Conservation (phyloP, 2,113 vertebrate species). For the Heterotilapia buettikoferi region DNA sequence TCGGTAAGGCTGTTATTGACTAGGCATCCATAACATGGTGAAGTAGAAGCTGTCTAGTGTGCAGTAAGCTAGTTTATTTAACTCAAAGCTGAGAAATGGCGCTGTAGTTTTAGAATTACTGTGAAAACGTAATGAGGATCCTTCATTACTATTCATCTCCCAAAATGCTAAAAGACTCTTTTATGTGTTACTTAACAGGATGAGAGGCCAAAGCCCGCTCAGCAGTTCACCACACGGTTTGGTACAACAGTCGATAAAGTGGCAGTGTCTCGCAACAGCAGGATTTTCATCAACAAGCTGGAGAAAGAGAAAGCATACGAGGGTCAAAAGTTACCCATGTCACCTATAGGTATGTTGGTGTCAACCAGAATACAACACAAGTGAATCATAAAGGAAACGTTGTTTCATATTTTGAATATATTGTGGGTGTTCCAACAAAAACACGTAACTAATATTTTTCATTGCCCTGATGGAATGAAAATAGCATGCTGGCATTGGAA, state of each 20-base stretch:
- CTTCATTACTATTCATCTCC: not conserved
- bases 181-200: conserved; percentile 64
- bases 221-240: conserved; percentile 60
- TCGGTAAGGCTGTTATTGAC: conserved; percentile 56
- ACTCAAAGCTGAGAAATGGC: not conserved
- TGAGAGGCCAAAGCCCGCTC: conserved; percentile 60
- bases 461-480: not conserved
- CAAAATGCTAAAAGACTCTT: not conserved
- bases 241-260: conserved; percentile 69
- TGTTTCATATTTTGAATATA: not conserved
- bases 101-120: not conserved
- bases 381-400: not conserved
- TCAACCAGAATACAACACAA: not conserved
- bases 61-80: not conserved
- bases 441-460: not conserved
- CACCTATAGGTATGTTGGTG: conserved; percentile 75
- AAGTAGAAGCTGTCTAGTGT: not conserved
- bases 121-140: not conserved
- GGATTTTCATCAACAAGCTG: conserved; percentile 62
- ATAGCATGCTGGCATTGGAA: conserved; percentile 1
- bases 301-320: conserved; percentile 68
- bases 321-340: conserved; percentile 79
- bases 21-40: not conserved
- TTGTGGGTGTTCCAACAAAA: not conserved
- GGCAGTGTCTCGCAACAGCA: conserved; percentile 59